Base-by-base conservation (phyloP, 2,797 vertebrate species). In the Ptychadena robeensis region DNA sequence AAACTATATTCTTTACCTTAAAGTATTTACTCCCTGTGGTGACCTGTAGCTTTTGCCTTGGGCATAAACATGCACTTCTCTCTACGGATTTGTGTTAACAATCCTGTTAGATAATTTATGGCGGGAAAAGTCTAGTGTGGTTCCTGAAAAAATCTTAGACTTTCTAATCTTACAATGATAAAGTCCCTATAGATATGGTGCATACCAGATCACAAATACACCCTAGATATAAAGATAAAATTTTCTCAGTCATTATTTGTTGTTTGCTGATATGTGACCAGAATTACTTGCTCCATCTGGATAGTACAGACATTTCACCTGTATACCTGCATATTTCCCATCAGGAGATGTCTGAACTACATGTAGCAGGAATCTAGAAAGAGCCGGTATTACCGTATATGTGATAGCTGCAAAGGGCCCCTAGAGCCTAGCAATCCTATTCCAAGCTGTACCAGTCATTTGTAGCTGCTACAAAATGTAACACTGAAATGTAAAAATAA, bases 1-100 rank as follows among this genome's bases (percentile, higher is more conserved):
- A 18, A 53, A 53, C 32, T 18, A 53, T 72, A 48, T 30, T 48
- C 40, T 72, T 22, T 72, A 31, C 38, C 27, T 57, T 73, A 57
- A 73, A 34, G 35, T 44, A 38, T 65, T 40, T 75, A 32, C 31
- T 74, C 72, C 59, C 59, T 76, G 59, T 64, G n/a, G 59, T 28
- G 32, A 76, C 57, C 8, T n/a, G 10, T 30, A 63, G 57, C 57
- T 38, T 6, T n/a, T 28, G 32, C 65, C 18, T 37, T 7, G n/a
- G 66, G 38, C 44, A 57, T 48, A 61, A 61, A 73, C 40, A 72
- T 53, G 40, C 28, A 44, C 32, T 72, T 53, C 40, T 31, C 14
- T 25, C 40, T 9, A 30, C 4, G 28, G 44, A 53, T 53, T 53
- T 53, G 44, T 32, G 28, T 57, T 57, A 53, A 30, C 38, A 30